phyloP scores from a whole-genome alignment of 2,113 vertebrate species.

The Chelonoidis abingdonii region DNA sequence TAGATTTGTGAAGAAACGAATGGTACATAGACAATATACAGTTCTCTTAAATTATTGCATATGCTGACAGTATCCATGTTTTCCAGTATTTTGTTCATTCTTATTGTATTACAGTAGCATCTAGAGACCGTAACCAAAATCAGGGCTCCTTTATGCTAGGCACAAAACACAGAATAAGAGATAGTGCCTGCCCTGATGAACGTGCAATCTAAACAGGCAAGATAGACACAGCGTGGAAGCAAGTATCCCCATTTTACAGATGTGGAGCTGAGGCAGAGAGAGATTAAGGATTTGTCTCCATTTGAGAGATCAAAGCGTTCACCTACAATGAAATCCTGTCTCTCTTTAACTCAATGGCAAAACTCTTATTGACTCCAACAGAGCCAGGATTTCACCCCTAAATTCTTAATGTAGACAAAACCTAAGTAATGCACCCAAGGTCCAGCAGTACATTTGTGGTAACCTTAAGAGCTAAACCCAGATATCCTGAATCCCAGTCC shows the following conservation, averaged over 20 bases:
- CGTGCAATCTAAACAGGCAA: neutral
- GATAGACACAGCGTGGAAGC: neutral
- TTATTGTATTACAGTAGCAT: neutral
- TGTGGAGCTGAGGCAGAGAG: neutral
- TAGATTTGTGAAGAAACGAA: neutral
- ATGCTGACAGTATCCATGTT: neutral
- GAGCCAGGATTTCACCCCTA: neutral
- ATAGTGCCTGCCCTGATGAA: neutral
- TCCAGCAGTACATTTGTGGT: neutral
- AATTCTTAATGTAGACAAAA: neutral
- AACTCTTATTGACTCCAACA: neutral
- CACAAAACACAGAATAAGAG: neutral
- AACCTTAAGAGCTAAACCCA: neutral
- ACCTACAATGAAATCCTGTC: neutral
- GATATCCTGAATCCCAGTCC: neutral
- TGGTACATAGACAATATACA: neutral
- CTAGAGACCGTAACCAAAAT: neutral
- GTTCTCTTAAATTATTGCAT: neutral
- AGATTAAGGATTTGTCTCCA: neutral
- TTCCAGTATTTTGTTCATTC: neutral
- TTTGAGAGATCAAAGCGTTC: neutral
- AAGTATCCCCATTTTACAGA: conserved; percentile 11
- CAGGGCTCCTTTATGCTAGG: neutral
- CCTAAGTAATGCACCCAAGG: neutral
- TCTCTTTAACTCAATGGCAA: neutral